Conservation (phyloP, 1,140 invertebrate species). For the Aphidius gifuensis region DNA sequence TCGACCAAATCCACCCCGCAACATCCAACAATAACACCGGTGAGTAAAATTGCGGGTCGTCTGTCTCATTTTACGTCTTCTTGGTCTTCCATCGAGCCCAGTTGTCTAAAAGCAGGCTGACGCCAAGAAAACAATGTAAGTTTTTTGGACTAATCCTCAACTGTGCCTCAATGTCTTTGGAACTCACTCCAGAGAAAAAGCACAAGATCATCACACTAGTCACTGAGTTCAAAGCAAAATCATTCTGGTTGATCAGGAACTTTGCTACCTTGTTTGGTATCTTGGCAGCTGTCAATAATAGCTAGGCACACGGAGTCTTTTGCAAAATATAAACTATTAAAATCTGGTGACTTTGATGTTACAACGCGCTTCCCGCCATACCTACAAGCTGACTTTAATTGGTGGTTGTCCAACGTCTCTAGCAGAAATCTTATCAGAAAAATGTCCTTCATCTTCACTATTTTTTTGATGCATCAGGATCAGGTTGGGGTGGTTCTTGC, state of each 20-base stretch:
- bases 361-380: background rate
- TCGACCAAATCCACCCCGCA: background rate
- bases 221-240: constrained; percentile 2
- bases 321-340: constrained; percentile 15
- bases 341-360: constrained; percentile 6
- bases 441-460: background rate
- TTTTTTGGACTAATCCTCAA: constrained; percentile 23
- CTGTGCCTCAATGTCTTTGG: constrained; percentile 5
- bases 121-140: constrained; percentile 16
- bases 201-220: constrained; percentile 9
- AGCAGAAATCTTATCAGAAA: background rate
- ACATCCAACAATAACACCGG: background rate
- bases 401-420: constrained; percentile 17
- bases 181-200: constrained; percentile 20
- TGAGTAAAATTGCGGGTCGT: background rate
- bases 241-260: constrained; percentile 14
- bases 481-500: constrained; percentile 27
- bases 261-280: constrained; percentile 21
- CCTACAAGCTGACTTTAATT: constrained; percentile 7
- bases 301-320: constrained; percentile 18
- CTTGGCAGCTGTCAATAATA: constrained; percentile 19
- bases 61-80: background rate
- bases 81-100: background rate
- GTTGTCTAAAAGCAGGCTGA: constrained; percentile 13
- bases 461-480: constrained; percentile 22